Conservation (phyloP, 2,888 invertebrate genomes). For the Anaspis maculata region DNA sequence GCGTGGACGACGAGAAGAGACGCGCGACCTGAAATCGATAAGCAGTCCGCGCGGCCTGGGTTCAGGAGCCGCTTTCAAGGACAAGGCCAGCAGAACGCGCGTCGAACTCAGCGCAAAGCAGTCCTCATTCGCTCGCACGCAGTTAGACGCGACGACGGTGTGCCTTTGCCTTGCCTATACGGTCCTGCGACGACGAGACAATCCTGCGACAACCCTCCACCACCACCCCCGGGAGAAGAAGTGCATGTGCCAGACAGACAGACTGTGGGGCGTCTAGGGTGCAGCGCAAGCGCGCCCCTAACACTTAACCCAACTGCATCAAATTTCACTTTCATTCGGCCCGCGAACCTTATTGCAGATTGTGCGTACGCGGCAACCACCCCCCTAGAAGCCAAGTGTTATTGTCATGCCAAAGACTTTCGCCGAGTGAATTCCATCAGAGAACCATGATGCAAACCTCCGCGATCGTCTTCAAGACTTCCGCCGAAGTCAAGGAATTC, state of each 20-base stretch:
- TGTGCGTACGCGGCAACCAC: background rate
- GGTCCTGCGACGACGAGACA: background rate
- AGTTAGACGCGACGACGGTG: constrained; percentile 10
- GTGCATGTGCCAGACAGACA: constrained; percentile 50
- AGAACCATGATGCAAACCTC: constrained; percentile 47
- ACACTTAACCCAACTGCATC: constrained; percentile 32
- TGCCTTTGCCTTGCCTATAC: constrained; percentile 1
- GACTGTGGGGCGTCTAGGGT: constrained; percentile 42
- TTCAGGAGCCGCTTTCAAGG: constrained; percentile 47
- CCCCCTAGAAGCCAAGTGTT: background rate
- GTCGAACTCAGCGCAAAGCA: constrained; percentile 22
- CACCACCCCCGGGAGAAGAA: constrained; percentile 31
- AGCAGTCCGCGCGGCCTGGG: constrained; percentile 35
- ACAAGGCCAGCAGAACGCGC: constrained; percentile 49
- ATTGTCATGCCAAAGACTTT: background rate
- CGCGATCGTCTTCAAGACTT: constrained; percentile 38
- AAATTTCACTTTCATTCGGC: constrained; percentile 44
- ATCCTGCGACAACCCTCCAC: constrained; percentile 19
- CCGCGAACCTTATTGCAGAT: constrained; percentile 20
- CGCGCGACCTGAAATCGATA: constrained; percentile 43
- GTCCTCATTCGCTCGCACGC: constrained; percentile 20
- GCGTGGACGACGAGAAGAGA: no score
- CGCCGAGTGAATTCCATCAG: constrained; percentile 1
- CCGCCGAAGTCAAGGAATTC: constrained; percentile 35
- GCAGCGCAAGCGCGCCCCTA: constrained; percentile 48